Evolutionary conservation across 2,888 invertebrate genomes (phyloP).

Genomic region (Scaptomyza tumidula): DNA sequence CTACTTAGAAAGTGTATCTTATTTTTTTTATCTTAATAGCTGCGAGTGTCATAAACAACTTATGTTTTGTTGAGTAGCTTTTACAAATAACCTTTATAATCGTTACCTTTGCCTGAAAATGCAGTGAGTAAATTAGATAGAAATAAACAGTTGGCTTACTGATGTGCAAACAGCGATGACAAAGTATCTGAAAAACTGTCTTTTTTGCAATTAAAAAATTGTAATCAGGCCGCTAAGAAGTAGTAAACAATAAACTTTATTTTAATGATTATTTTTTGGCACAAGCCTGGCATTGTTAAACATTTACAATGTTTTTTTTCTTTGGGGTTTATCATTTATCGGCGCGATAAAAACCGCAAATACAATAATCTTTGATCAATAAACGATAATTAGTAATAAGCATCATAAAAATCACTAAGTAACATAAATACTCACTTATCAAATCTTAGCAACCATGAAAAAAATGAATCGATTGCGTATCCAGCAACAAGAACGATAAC

Average conservation of each 20-base stretch:
- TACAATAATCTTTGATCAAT: conserved; percentile 12
- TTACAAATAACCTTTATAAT: conserved; percentile 41
- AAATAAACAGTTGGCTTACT: conserved; percentile 40
- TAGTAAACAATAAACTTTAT: conserved; percentile 1
- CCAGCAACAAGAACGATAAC: conserved; percentile 9
- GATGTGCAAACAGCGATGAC: conserved; percentile 21
- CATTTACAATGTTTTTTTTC: conserved; percentile 48
- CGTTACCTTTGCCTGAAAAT: conserved; percentile 48
- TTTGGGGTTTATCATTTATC: conserved; percentile 34
- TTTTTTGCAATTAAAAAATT: not conserved
- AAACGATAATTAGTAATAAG: conserved; percentile 32
- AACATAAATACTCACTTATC: conserved; percentile 8
- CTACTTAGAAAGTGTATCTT: conserved; percentile 2
- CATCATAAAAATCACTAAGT: conserved; percentile 36
- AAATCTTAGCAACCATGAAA: conserved; percentile 48
- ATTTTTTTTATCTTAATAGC: conserved; percentile 49
- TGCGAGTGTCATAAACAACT: conserved; percentile 61
- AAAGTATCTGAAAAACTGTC: conserved; percentile 10
- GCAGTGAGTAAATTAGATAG: conserved; percentile 58
- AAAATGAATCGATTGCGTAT: conserved; percentile 37
- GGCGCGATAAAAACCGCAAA: conserved; percentile 31
- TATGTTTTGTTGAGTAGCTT: conserved; percentile 55
- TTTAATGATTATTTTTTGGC: not conserved
- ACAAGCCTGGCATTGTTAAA: conserved; percentile 25
- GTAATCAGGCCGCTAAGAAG: conserved; percentile 3